Evolutionary conservation across 2,888 invertebrate genomes (phyloP).

Genomic region (Drosophila nigricruria): DNA sequence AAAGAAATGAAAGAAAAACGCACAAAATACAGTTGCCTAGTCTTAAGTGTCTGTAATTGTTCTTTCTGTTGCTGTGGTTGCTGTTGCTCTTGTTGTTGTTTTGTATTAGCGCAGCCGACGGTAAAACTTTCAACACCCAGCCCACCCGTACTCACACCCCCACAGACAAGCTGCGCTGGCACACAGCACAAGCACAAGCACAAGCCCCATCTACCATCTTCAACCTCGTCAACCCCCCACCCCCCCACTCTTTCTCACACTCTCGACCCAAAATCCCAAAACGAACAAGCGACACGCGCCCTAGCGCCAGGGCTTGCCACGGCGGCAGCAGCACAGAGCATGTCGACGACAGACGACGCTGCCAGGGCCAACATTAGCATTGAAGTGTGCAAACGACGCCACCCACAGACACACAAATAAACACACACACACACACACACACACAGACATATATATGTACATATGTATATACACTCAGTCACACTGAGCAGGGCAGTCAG

Average conservation of each 20-base stretch:
- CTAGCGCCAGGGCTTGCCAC: constrained; percentile 51
- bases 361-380: constrained; percentile 82
- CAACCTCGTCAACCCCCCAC: neutral
- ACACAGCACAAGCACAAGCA: constrained; percentile 8
- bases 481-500: constrained; percentile 54
- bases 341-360: constrained; percentile 78
- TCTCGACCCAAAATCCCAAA: constrained; percentile 68
- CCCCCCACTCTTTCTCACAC: constrained; percentile 18
- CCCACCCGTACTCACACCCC: constrained; percentile 38
- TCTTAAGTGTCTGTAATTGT: constrained; percentile 55
- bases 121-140: constrained; percentile 52
- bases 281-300: constrained; percentile 80
- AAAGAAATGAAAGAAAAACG: neutral
- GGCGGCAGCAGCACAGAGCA: constrained; percentile 56
- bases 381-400: constrained; percentile 81
- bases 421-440: constrained; percentile 27
- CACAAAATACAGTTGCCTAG: constrained; percentile 16
- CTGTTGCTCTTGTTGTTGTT: constrained; percentile 37
- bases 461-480: constrained; percentile 11
- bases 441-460: constrained; percentile 4
- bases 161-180: constrained; percentile 43
- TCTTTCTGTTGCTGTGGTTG: constrained; percentile 36
- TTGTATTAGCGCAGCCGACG: constrained; percentile 46
- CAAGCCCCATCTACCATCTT: neutral
- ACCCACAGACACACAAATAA: constrained; percentile 58